phyloP scores from a whole-genome alignment of 2,797 vertebrate genomes.

The Mus caroli region DNA sequence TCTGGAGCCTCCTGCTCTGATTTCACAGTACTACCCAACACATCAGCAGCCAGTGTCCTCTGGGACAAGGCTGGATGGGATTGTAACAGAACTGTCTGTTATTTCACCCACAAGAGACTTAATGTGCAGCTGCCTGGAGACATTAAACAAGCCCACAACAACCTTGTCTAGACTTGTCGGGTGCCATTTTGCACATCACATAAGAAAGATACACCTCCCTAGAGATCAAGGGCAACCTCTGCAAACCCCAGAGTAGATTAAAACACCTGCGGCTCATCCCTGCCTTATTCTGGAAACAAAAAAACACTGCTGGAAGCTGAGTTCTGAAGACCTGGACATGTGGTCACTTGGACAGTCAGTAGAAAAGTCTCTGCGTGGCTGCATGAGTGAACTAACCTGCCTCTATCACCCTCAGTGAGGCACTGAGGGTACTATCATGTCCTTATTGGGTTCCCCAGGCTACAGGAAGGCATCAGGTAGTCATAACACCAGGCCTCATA shows the following conservation, averaged over 20 bases:
- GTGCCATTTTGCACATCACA: no score
- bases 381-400: neutral
- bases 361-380: neutral
- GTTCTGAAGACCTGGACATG: accelerated
- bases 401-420: neutral
- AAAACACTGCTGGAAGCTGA: neutral
- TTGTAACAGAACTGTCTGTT: neutral
- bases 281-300: neutral
- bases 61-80: neutral
- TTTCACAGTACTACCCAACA: neutral
- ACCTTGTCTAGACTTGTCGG: neutral
- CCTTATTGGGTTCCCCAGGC: neutral
- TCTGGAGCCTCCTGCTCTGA: neutral
- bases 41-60: neutral
- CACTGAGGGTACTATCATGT: accelerated
- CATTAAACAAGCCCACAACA: neutral
- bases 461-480: neutral
- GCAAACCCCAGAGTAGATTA: neutral
- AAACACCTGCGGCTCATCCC: neutral
- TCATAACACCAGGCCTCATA: neutral
- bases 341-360: neutral
- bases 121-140: neutral
- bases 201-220: neutral
- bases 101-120: neutral
- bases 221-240: neutral